Evolutionary conservation across 2,888 invertebrate genomes (phyloP), one percentile per base, ranked within the genome.

Genomic region (Ellobium chinense): DNA sequence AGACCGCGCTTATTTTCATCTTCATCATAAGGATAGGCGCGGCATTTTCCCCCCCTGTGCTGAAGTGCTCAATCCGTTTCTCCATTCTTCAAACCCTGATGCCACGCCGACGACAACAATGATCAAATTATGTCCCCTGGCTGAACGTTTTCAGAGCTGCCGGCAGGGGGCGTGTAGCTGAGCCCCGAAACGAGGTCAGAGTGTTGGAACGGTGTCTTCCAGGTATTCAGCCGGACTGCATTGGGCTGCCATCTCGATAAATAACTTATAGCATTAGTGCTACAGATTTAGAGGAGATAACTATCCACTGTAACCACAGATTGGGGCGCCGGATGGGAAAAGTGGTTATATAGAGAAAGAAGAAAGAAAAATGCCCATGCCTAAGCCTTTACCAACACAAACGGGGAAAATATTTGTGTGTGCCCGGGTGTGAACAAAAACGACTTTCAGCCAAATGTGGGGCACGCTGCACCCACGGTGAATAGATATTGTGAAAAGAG

Each of bases 71-170:
- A 66, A 36, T 56, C 27, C 74, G 46, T 62, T 63, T 39, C 31
- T 21, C 29, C 56, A 62, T 63, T 37, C 31, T 34, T 31, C 21
- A 21, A 39, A 7, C 62, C 27, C 37, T 31, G 46, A 63, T 21
- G 74, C 74, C 74, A 39, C 27, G 39, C 74, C 63, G 39, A 18
- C n/a, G 58, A 37, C 56, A 21, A 77, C 77, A 77, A 77, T 58
- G 58, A 77, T 12, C 77, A 58, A 68, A 77, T 77, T 77, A 77
- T 68, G 34, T 56, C 60, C 68, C 58, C 27, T 68, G 77, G 36
- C 56, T 77, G 58, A 37, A 24, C 27, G 14, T 58, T 68, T 77
- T 77, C 77, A 36, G n/a, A 14, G 58, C 24, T 21, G 46, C 58
- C 77, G 58, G 37, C 39, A 77, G 68, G 77, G 68, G 77, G 77